Conservation (phyloP, 2,113 vertebrate species). For the Verasper variegatus region DNA sequence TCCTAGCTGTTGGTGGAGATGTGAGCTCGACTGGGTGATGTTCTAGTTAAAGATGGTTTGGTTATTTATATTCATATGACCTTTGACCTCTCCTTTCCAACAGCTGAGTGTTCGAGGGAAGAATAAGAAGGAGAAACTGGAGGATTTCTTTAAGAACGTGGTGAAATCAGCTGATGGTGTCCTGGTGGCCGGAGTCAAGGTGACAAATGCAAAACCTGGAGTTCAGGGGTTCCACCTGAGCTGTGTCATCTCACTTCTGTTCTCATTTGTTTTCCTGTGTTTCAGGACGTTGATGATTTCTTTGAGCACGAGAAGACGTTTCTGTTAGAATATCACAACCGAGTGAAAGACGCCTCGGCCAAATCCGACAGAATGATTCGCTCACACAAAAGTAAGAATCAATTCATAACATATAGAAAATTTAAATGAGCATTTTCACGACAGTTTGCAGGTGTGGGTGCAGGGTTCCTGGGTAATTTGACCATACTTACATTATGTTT, state of each 20-base stretch:
- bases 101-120: conserved; percentile 98
- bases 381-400: conserved; percentile 95
- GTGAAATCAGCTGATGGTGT: conserved; percentile 98
- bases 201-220: conserved; percentile 56
- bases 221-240: neutral
- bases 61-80: neutral
- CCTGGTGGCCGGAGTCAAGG: conserved; percentile 98
- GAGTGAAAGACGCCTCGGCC: conserved; percentile 95
- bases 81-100: neutral
- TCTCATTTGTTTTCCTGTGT: conserved; percentile 44
- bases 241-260: too few species aligned
- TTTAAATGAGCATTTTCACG: too few species aligned
- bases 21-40: too few species aligned
- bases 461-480: too few species aligned
- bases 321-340: conserved; percentile 97
- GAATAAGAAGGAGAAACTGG: conserved; percentile 99
- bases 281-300: conserved; percentile 98
- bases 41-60: too few species aligned
- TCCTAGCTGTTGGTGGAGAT: too few species aligned
- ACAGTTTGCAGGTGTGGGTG: too few species aligned
- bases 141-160: conserved; percentile 99
- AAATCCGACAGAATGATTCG: conserved; percentile 98
- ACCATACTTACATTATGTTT: neutral
- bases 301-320: conserved; percentile 99
- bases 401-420: too few species aligned